phyloP scores from a whole-genome alignment of 2,113 vertebrate species.

The Myrmecobius fasciatus region DNA sequence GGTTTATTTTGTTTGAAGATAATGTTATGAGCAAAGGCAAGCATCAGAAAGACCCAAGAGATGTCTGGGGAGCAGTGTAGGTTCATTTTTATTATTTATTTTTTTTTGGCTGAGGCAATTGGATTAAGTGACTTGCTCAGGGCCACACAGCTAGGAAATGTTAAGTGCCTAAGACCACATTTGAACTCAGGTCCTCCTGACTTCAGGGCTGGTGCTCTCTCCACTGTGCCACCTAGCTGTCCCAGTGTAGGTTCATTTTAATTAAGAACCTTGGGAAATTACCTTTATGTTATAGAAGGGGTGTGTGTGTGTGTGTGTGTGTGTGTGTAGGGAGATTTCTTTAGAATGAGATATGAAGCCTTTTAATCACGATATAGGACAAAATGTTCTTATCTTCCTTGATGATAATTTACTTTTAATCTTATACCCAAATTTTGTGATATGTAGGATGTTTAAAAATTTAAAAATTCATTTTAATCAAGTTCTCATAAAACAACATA shows the following conservation, averaged over 20 bases:
- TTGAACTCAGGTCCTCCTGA: no score
- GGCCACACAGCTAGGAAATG: no score
- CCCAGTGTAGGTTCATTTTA: neutral
- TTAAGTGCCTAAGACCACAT: no score
- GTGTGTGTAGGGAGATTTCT: neutral
- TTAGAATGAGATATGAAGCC: neutral
- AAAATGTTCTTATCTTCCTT: conserved; percentile 20
- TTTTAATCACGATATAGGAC: conserved; percentile 29
- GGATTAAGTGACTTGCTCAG: no score
- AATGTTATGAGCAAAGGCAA: neutral
- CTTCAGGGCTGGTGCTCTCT: no score
- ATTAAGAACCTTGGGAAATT: conserved; percentile 26
- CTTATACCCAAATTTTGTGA: conserved; percentile 27
- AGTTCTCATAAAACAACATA: conserved; percentile 15
- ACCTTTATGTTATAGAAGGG: neutral
- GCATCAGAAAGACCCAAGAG: neutral
- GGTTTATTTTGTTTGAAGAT: neutral
- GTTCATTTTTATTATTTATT: no score
- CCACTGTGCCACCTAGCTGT: no score
- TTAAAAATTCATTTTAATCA: neutral
- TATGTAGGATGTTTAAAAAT: neutral
- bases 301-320: neutral
- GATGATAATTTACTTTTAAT: conserved; percentile 49
- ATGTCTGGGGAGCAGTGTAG: neutral
- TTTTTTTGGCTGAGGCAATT: no score